phyloP scores from a whole-genome alignment of 2,888 invertebrate genomes.

The Cosmia trapezina region DNA sequence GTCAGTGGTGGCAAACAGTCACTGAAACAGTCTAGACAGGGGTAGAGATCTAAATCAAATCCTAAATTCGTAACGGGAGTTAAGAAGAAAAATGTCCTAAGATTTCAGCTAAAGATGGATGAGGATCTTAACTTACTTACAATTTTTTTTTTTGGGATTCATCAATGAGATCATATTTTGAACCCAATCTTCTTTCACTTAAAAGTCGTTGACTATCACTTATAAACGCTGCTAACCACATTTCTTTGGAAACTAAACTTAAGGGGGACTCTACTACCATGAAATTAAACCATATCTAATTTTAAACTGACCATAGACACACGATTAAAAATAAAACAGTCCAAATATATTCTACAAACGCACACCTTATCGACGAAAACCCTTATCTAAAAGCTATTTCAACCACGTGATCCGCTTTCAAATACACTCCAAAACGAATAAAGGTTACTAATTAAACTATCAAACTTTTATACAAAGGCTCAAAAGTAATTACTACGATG shows the following conservation, averaged over 20 bases:
- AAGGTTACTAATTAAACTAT: conserved; percentile 64
- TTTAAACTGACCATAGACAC: background rate
- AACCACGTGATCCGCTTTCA: conserved; percentile 59
- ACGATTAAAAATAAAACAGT: background rate
- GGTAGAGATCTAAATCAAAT: background rate
- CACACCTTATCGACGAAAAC: conserved; percentile 26
- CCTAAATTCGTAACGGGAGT: background rate
- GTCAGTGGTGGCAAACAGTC: conserved; percentile 22
- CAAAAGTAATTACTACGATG: conserved; percentile 72
- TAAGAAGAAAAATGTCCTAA: too few relatives aligned
- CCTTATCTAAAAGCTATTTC: conserved; percentile 40
- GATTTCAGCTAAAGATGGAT: background rate
- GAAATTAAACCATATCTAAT: background rate
- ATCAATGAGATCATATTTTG: background rate
- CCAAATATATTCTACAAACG: conserved; percentile 36
- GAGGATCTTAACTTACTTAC: background rate
- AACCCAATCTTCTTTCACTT: background rate
- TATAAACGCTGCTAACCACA: background rate
- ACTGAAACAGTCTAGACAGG: conserved; percentile 3
- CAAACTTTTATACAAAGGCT: conserved; percentile 63
- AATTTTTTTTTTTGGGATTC: background rate
- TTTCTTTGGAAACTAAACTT: background rate
- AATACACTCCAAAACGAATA: conserved; percentile 57
- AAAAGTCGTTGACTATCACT: background rate
- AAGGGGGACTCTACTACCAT: background rate